Conservation (phyloP, 2,797 vertebrate genomes). For the Neostethus bicornis region DNA sequence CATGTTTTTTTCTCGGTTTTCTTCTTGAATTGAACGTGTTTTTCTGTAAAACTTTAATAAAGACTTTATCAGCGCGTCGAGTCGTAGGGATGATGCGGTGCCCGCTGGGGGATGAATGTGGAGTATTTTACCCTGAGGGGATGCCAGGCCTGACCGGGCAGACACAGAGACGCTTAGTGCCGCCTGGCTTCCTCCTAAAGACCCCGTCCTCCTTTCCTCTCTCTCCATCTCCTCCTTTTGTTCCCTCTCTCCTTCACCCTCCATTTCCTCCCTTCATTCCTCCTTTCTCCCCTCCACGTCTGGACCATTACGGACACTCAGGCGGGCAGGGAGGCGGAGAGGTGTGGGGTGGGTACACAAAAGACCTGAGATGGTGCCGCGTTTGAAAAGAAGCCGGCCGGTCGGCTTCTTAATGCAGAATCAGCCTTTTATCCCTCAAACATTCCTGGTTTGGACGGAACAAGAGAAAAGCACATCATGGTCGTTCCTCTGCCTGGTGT, state of each 20-base stretch:
- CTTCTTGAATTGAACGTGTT: too few relatives aligned
- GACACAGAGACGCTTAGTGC: constrained; percentile 97
- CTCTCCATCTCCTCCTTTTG: constrained; percentile 81
- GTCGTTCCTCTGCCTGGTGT: constrained; percentile 66
- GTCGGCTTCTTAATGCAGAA: constrained; percentile 77
- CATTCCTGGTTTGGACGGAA: constrained; percentile 67
- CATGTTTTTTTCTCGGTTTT: too few relatives aligned
- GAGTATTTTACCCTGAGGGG: constrained; percentile 88
- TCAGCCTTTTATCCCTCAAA: constrained; percentile 74
- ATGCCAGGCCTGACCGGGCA: constrained; percentile 94
- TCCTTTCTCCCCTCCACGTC: constrained; percentile 76
- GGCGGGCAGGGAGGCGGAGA: constrained; percentile 51
- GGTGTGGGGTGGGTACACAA: constrained; percentile 79
- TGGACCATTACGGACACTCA: constrained; percentile 95
- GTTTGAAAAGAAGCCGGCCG: constrained; percentile 85
- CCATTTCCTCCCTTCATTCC: constrained; percentile 55
- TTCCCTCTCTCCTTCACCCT: constrained; percentile 70
- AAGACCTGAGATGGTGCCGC: constrained; percentile 91
- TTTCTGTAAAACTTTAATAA: too few relatives aligned
- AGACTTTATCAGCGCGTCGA: too few relatives aligned
- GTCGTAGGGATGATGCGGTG: constrained; percentile 25
- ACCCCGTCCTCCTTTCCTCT: constrained; percentile 81
- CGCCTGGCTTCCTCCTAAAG: constrained; percentile 96
- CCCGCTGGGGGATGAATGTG: constrained; percentile 35
- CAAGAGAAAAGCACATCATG: constrained; percentile 78